Evolutionary conservation across 2,797 vertebrate genomes (phyloP).

Genomic region (Paguma larvata): DNA sequence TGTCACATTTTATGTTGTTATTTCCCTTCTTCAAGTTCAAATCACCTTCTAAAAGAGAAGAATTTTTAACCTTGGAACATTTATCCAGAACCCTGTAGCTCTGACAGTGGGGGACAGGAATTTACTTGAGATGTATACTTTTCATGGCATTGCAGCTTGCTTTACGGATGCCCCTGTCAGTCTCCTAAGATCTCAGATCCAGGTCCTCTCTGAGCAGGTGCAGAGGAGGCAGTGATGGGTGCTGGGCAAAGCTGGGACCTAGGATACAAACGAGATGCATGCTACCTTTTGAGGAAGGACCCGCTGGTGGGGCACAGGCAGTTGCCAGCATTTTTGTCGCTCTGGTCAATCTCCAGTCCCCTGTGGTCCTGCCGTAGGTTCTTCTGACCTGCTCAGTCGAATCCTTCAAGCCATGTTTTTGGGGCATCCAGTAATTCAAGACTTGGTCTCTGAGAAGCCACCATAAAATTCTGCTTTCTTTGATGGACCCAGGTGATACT

Average conservation of each 20-base stretch:
- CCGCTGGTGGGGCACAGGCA: neutral
- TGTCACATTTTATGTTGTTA: neutral
- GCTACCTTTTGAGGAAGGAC: neutral
- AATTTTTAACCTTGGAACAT: neutral
- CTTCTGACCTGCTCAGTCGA: neutral
- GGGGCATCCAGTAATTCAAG: neutral
- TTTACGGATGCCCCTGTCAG: neutral
- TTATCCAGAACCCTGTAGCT: neutral
- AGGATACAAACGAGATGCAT: neutral
- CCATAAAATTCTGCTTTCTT: neutral
- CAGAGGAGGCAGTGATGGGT: neutral
- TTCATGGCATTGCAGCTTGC: neutral
- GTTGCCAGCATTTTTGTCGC: neutral
- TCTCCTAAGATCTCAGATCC: neutral
- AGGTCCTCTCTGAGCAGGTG: neutral
- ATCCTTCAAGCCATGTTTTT: neutral
- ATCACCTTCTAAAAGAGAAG: conserved; percentile 2
- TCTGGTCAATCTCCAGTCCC: neutral
- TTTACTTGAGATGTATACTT: neutral
- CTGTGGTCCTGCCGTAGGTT: neutral
- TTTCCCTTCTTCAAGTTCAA: conserved; percentile 47
- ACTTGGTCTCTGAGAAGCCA: neutral
- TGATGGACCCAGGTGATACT: neutral
- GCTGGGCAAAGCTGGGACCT: neutral
- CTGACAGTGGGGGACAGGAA: neutral